Percentiles rank a stretch among this genome's conserved stretches.
These are phyloP conservation scores for Syngnathus acus DNA, from an alignment of 2,797 vertebrate species.

Conservation along the genomic window DNA sequence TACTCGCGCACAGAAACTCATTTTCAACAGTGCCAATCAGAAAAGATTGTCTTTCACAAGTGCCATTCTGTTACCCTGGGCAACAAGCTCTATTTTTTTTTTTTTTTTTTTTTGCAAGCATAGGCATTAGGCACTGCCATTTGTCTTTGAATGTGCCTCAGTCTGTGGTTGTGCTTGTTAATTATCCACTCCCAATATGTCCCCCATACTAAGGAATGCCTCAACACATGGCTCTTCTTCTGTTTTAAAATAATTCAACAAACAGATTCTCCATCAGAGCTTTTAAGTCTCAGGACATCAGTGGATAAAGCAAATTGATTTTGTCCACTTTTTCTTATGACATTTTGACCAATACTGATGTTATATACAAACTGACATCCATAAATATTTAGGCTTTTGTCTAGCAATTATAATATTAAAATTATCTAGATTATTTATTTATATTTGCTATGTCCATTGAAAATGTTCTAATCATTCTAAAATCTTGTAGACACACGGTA, in stretches of 20 bases:
- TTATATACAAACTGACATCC: constrained; percentile 11
- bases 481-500: not conserved
- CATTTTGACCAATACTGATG: not conserved
- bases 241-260: not conserved
- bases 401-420: not conserved
- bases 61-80: constrained; percentile 31
- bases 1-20: constrained; percentile 10
- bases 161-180: constrained; percentile 35
- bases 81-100: constrained; percentile 27
- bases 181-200: constrained; percentile 24
- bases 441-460: not conserved
- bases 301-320: not conserved
- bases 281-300: not conserved
- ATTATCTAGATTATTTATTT: not conserved
- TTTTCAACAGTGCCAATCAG: constrained; percentile 21
- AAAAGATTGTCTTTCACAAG: constrained; percentile 23
- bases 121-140: constrained; percentile 9
- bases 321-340: not conserved
- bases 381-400: constrained; percentile 7
- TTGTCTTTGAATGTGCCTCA: constrained; percentile 24
- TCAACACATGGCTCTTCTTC: constrained; percentile 9
- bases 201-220: constrained; percentile 29
- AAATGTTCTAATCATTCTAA: not conserved
- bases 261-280: not conserved
- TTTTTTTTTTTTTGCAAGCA: not conserved